Evolutionary conservation across 2,888 invertebrate genomes (phyloP).

Genomic region (Drosophila anomelani): DNA sequence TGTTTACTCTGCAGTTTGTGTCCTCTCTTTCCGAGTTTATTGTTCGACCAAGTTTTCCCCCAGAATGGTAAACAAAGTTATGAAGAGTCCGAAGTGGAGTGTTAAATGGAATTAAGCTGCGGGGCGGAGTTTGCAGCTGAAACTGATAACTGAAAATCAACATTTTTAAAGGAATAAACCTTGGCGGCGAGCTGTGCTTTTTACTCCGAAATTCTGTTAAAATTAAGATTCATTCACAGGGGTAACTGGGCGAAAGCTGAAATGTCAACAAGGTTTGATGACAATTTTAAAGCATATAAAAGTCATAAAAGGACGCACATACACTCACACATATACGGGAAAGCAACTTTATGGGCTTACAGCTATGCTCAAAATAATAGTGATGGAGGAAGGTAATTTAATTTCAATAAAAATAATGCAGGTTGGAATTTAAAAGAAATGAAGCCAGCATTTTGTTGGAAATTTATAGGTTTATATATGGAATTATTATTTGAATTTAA

Average conservation of each 20-base stretch:
- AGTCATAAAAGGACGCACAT: conserved; percentile 62
- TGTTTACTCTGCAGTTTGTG: conserved; percentile 32
- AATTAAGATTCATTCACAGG: conserved; percentile 58
- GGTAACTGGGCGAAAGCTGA: conserved; percentile 23
- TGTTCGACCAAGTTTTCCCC: conserved; percentile 9
- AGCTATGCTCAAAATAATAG: neutral
- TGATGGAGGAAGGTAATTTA: neutral
- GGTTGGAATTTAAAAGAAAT: no score
- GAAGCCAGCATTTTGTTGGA: neutral
- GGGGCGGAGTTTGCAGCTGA: conserved; percentile 2
- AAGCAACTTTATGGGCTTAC: conserved; percentile 2
- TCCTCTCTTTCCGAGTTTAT: neutral
- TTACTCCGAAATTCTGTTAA: conserved; percentile 36
- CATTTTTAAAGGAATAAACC: conserved; percentile 1
- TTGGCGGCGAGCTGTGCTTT: conserved; percentile 1
- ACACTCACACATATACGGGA: neutral
- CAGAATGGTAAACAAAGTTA: conserved; percentile 39
- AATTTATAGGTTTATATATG: neutral
- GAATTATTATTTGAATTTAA: neutral
- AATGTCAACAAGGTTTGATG: conserved; percentile 50
- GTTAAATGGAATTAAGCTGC: conserved; percentile 38
- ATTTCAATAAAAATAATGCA: no score
- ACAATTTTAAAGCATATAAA: conserved; percentile 59
- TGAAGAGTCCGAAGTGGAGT: conserved; percentile 43
- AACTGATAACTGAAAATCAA: conserved; percentile 7